Base-by-base conservation (phyloP, 2,113 vertebrate genomes). In the Anoura caudifer region DNA sequence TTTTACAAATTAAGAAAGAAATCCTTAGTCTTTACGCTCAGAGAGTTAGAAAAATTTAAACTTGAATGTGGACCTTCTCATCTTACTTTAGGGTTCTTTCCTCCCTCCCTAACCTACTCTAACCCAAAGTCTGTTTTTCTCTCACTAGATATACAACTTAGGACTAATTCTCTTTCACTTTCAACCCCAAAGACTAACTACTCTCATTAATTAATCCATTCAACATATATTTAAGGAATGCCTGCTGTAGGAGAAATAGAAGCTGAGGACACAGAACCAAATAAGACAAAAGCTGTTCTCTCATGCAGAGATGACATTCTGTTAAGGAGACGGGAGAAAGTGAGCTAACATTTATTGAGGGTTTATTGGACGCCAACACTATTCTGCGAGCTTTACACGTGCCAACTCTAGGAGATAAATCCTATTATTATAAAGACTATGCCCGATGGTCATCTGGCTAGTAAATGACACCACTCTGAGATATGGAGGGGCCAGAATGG, bases 1-100 rank as follows among this genome's bases (percentile, higher is more conserved):
- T 31, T 92, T 95, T 87, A 47, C 10, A 87, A 92, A 90, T 88
- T 85, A 95, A 70, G 69, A 95, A 87, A 85, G 76, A 93, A 96
- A 81, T 54, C 70, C 36, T 85, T 92, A 90, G 20, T 88, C 14
- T 14, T 31, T 84, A 92, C 15, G 94, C 41, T 7, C 28, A 31
- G 24, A 65, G 47, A 85, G 19, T 63, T 65, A 70, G 41, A 88
- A 94, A 45, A 84, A 90, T 69, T 90, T 79, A 73, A 95, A 82
- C 41, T 61, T 75, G 38, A 88, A 41, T 52, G 4, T 69, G 50
- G 3, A 12, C 80, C 73, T 96, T 70, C 45, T 87, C 47, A 89
- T 59, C 38, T 89, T 89, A 50, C n/a, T 56, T 54, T 72, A 26
- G 19, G 45, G 15, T 45, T 95, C 45, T 92, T 73, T 94, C 33